phyloP scores from a whole-genome alignment of 2,888 invertebrate genomes.

The Actias luna region DNA sequence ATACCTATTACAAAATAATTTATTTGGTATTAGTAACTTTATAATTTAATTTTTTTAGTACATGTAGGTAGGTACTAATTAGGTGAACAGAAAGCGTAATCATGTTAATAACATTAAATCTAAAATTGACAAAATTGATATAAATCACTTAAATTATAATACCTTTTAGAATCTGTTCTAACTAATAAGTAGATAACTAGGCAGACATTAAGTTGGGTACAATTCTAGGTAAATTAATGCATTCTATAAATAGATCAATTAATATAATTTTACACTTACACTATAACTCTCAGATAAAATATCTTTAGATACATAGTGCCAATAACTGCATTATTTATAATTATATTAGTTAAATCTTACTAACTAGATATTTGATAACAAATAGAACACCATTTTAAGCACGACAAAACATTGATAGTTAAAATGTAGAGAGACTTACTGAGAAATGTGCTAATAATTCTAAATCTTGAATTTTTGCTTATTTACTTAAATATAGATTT shows the following conservation, averaged over 20 bases:
- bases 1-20: constrained; percentile 5
- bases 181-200: constrained; percentile 31
- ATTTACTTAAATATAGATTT: constrained; percentile 65
- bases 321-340: constrained; percentile 71
- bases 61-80: constrained; percentile 3
- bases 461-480: constrained; percentile 72
- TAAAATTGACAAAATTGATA: constrained; percentile 82
- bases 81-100: constrained; percentile 55
- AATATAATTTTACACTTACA: constrained; percentile 23
- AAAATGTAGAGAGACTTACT: constrained; percentile 83
- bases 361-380: constrained; percentile 81
- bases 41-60: not conserved
- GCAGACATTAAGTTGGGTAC: constrained; percentile 35
- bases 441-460: constrained; percentile 83
- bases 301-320: constrained; percentile 65
- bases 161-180: constrained; percentile 54
- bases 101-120: constrained; percentile 66
- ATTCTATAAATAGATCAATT: constrained; percentile 33
- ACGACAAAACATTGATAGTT: constrained; percentile 83
- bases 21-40: constrained; percentile 7
- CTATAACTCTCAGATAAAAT: constrained; percentile 38
- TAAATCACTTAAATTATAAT: constrained; percentile 74
- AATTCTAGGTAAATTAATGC: constrained; percentile 48
- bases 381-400: constrained; percentile 83
- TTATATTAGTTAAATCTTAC: constrained; percentile 76